Evolutionary conservation across 2,113 vertebrate species (phyloP).

Genomic region (Parotia lawesii): DNA sequence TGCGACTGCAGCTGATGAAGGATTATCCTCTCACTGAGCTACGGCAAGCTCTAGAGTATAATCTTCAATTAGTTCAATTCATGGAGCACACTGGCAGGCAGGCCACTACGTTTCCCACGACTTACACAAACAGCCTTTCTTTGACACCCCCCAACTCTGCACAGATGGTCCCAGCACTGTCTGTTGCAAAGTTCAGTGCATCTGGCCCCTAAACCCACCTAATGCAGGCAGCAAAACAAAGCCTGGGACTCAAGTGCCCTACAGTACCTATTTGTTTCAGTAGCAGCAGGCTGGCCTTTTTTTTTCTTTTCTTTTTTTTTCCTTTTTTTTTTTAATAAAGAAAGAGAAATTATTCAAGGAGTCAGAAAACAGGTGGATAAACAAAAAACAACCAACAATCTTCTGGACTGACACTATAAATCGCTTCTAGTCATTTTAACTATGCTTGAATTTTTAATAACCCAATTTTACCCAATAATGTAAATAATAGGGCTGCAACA

Average conservation of each 20-base stretch:
- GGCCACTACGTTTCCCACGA: constrained; percentile 81
- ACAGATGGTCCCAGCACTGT: constrained; percentile 74
- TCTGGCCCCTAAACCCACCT: constrained; percentile 71
- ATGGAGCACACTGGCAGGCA: constrained; percentile 72
- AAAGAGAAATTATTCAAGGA: constrained; percentile 59
- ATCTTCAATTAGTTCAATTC: constrained; percentile 88
- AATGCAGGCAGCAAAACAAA: constrained; percentile 67
- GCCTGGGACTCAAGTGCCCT: constrained; percentile 61
- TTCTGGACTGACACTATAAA: not conserved
- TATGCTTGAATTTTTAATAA: not conserved
- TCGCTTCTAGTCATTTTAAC: not conserved
- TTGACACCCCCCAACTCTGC: constrained; percentile 67
- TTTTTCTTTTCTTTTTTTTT: not conserved
- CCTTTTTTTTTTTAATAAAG: not conserved
- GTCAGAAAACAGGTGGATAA: constrained; percentile 72
- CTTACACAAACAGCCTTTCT: constrained; percentile 76
- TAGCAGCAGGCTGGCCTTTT: constrained; percentile 59
- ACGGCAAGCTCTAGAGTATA: constrained; percentile 76
- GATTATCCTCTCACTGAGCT: constrained; percentile 82
- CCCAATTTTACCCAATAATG: not conserved
- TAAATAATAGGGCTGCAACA: not conserved
- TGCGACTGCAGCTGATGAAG: constrained; percentile 82
- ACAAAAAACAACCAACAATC: constrained; percentile 62
- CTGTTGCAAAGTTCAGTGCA: constrained; percentile 73
- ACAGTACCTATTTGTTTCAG: constrained; percentile 74